Evolutionary conservation across 1,140 invertebrate genomes (phyloP), one percentile per base, ranked within the genome.

Genomic region (Cydia strobilella): DNA sequence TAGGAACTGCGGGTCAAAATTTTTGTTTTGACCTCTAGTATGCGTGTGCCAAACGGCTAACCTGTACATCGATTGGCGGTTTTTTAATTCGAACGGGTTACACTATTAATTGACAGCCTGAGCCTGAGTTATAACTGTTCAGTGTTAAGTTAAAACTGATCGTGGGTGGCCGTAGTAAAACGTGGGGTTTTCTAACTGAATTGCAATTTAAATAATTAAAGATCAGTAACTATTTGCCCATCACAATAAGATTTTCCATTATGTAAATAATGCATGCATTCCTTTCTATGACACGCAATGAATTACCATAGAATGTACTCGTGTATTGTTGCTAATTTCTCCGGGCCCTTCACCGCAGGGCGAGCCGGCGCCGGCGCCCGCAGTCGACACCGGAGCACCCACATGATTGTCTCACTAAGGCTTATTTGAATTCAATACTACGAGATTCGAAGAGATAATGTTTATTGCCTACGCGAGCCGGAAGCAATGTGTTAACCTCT

Each of bases 351-450:
- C 65, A 69, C 65, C 31, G 65, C n/a, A 69, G 54, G n/a, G 54
- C 54, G 54, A 23, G 39, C 31, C 74, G 35, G 76, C 74, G 79
- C 76, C 76, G 69, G 75, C 76, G 80, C 76, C 75, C 75, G 63
- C 12, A 74, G 4, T 42, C 27, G 15, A 73, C 59, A 18, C 72
- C 45, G 74, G 54, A 71, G 72, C 72, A 74, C 75, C 82, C 80
- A 80, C 79, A 76, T 81, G n/a, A n/a, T n/a, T n/a, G 77, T 76
- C 69, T 75, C 18, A 69, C 54, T 10, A n/a, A 69, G 31, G 15
- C 45, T 75, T 72, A 80, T 84, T 84, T 82, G 75, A 80, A 84
- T 84, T 84, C 80, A 80, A 84, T 79, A 78, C 79, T 54, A 31
- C 39, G 62, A 76, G 80, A 79, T 82, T 75, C 39, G 65, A 72